Percentiles rank a stretch among this genome's conserved stretches.
These are phyloP conservation scores for Caradrina clavipalpis DNA, from an alignment of 2,888 invertebrate species.

Conservation along the genomic window DNA sequence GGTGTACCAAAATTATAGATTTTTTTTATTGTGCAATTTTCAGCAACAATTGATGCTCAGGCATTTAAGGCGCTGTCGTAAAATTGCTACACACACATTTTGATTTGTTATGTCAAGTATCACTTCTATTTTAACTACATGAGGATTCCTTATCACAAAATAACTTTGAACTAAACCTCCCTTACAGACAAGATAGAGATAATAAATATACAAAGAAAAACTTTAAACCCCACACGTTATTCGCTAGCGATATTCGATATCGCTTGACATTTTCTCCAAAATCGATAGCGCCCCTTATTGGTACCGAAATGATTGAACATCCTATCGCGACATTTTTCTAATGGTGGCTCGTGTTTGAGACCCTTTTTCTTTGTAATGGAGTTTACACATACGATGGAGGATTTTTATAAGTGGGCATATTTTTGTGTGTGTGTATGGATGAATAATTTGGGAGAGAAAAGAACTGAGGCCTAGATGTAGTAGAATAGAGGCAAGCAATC, in stretches of 20 bases:
- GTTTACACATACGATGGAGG: constrained; percentile 72
- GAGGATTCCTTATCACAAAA: background rate
- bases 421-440: constrained; percentile 32
- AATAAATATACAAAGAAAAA: constrained; percentile 56
- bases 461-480: background rate
- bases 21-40: too few relatives aligned
- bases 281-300: constrained; percentile 90
- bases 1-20: too few relatives aligned
- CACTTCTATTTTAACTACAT: too few relatives aligned
- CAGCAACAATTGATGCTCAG: background rate
- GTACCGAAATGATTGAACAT: constrained; percentile 91
- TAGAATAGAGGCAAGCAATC: background rate
- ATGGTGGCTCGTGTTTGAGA: constrained; percentile 88
- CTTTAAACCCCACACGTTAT: constrained; percentile 72
- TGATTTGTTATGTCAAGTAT: background rate
- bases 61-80: background rate
- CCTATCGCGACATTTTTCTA: constrained; percentile 91
- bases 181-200: constrained; percentile 30
- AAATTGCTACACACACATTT: background rate
- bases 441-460: background rate
- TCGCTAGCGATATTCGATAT: constrained; percentile 81
- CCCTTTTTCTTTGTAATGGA: constrained; percentile 86
- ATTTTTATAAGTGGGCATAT: constrained; percentile 50
- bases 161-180: constrained; percentile 7
- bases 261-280: constrained; percentile 88